Evolutionary conservation across 2,888 invertebrate genomes (phyloP), one percentile per base, ranked within the genome.

Genomic region (Chalcis sispes): DNA sequence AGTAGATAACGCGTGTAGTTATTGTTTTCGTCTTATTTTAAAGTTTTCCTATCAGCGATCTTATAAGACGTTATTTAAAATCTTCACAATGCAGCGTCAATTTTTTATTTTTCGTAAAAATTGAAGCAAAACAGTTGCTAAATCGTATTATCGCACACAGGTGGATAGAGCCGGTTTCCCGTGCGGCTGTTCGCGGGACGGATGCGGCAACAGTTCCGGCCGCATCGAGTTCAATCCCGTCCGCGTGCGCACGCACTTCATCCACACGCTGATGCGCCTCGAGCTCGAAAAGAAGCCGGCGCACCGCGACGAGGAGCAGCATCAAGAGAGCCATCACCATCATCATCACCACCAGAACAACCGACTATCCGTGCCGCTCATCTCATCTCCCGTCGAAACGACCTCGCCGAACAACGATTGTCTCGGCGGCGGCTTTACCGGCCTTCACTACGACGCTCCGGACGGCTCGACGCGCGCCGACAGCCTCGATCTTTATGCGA

Each of bases 171-270:
- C 96, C 77, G 97, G 96, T 86, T 99, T 98, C 87, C 99, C 99
- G 0, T 99, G 99, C 89, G 98, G 98, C 13, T 99, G 98, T 89
- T 95, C 96, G 1, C 93, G 96, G 82, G 98, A 98, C 84, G 96
- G 97, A 61, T 99, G 99, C 89, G 94, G 94, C 77, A 99, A 99
- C 88, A 93, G 94, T 0, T 93, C 94, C 58, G 99, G 99, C 3
- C 92, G 99, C 79, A 96, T 98, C 80, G 98, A 98, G 89, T 99
- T 99, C 88, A 98, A 98, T 89, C 98, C 98, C 0, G 93, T 96
- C 46, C 92, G 98, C 80, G 98, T 99, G 5, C 93, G 98, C 79
- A 98, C 98, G 18, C 99, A 99, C 89, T 98, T 98, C 86, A 97
- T 98, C 83, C 98, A 98, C 86, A 99, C 98, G 0, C 91, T 98